These are phyloP conservation scores for Mastomys coucha DNA, from an alignment of 2,113 vertebrate genomes.

Conservation along the genomic window DNA sequence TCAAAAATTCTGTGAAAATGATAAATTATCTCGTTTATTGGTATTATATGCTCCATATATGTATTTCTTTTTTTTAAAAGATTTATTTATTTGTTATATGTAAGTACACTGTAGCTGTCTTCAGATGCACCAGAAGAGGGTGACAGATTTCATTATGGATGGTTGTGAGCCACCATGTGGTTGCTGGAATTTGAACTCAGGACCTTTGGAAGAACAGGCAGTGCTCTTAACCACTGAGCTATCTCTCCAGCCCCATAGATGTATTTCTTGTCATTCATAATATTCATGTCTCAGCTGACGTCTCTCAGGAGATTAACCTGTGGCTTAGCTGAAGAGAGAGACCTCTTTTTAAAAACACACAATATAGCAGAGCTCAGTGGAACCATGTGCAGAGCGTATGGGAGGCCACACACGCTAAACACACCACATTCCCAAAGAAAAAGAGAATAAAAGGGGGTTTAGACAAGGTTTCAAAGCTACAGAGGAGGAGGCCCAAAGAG, in stretches of 20 bases:
- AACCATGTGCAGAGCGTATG: not conserved
- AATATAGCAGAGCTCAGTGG: not conserved
- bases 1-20: slow-evolving; percentile 16
- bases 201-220: no score
- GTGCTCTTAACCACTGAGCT: no score
- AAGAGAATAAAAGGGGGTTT: not conserved
- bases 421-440: no score
- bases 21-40: not conserved
- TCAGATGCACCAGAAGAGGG: no score
- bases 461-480: not conserved
- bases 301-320: not conserved
- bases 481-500: not conserved
- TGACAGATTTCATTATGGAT: no score
- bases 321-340: not conserved
- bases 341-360: not conserved
- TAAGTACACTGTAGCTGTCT: no score
- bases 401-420: no score
- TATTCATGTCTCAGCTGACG: not conserved
- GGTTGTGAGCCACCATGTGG: no score
- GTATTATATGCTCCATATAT: not conserved
- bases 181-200: no score
- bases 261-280: no score
- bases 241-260: no score
- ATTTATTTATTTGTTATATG: not conserved
- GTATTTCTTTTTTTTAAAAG: no score